Conservation (phyloP, 2,113 vertebrate species). For the Pseudonaja textilis region DNA sequence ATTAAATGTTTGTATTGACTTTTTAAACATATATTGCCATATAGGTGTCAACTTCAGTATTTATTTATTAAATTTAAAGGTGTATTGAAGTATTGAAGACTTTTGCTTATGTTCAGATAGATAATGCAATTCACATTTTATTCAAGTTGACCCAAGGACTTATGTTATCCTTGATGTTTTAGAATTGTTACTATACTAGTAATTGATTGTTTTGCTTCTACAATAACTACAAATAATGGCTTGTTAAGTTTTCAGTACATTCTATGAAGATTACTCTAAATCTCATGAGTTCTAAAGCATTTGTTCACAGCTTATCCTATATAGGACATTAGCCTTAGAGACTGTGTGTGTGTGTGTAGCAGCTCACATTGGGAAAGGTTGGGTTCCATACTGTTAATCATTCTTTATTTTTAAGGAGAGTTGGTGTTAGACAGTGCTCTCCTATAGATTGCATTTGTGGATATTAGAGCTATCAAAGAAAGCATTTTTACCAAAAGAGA, state of each 20-base stretch:
- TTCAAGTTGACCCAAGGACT: not conserved
- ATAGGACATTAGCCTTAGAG: not conserved
- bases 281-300: not conserved
- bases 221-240: too few relatives aligned
- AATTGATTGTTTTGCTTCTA: not conserved
- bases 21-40: not conserved
- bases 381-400: not conserved
- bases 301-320: not conserved
- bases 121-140: not conserved
- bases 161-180: not conserved
- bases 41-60: not conserved
- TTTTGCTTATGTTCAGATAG: not conserved
- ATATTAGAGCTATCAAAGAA: not conserved
- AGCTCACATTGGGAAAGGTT: not conserved
- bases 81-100: not conserved
- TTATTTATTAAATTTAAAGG: too few relatives aligned
- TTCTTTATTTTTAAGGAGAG: not conserved
- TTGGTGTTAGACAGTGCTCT: not conserved
- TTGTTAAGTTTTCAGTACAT: too few relatives aligned
- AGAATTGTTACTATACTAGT: not conserved
- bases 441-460: not conserved
- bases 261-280: not conserved
- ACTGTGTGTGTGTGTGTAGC: too few relatives aligned
- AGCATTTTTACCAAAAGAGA: not conserved
- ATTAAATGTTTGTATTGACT: not conserved